Conservation (phyloP, 2,113 vertebrate species). For the Mustelus asterias region DNA sequence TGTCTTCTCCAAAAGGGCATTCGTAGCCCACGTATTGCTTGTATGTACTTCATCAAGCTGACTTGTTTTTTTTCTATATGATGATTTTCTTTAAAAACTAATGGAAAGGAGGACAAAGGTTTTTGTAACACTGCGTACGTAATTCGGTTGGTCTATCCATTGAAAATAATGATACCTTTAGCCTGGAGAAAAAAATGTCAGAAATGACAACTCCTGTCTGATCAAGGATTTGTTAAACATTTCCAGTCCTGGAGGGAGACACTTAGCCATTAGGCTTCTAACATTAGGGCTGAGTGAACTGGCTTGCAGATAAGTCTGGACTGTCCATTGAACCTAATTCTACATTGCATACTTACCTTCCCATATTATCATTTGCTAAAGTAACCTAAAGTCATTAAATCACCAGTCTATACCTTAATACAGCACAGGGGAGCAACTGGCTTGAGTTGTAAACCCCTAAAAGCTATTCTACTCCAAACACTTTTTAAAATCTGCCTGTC, state of each 20-base stretch:
- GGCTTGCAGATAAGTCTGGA: background rate
- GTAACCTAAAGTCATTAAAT: background rate
- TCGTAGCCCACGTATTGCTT: background rate
- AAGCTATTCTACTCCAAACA: background rate
- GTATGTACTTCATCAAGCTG: background rate
- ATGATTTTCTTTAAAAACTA: background rate
- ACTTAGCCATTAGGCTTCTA: background rate
- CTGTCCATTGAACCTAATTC: constrained; percentile 3
- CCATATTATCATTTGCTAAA: background rate
- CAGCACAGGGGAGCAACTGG: background rate
- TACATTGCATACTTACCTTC: background rate
- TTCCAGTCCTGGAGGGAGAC: background rate
- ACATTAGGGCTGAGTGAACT: background rate
- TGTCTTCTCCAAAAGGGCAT: background rate
- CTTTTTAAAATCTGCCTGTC: background rate
- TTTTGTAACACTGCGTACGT: background rate
- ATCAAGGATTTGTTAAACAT: constrained; percentile 14
- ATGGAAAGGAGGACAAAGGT: background rate
- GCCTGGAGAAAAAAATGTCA: background rate
- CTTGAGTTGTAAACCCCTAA: background rate
- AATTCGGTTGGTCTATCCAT: background rate
- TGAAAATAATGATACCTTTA: constrained; percentile 1
- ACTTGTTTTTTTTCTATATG: background rate
- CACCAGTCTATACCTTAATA: background rate
- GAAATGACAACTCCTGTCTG: background rate